A percentile compares a stretch with the other conserved stretches of the same genome.
Evolutionary conservation across 2,888 invertebrate genomes (phyloP).

Genomic region (Abrostola tripartita): DNA sequence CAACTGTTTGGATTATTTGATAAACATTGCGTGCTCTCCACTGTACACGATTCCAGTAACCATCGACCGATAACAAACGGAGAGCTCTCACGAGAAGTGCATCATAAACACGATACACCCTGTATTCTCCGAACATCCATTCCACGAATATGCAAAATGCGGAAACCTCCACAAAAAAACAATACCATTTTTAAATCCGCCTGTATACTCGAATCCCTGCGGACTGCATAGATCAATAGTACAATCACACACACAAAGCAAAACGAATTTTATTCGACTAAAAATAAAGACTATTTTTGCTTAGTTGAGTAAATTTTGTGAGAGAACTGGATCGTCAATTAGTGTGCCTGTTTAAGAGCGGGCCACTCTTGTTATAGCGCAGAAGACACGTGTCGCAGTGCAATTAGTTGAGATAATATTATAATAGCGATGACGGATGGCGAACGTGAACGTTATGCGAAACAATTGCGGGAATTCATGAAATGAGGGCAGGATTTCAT

Average conservation of each 20-base stretch:
- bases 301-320: constrained; percentile 51
- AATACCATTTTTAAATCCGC: constrained; percentile 60
- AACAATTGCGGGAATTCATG: constrained; percentile 36
- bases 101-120: constrained; percentile 41
- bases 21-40: too few relatives aligned
- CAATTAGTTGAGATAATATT: constrained; percentile 55
- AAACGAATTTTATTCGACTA: constrained; percentile 50
- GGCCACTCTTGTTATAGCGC: constrained; percentile 58
- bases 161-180: constrained; percentile 40
- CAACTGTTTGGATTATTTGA: too few relatives aligned
- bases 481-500: constrained; percentile 13
- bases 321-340: constrained; percentile 70
- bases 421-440: constrained; percentile 38
- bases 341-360: constrained; percentile 67
- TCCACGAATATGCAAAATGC: constrained; percentile 41
- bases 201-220: constrained; percentile 67
- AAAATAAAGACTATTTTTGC: constrained; percentile 53
- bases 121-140: constrained; percentile 39
- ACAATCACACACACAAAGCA: constrained; percentile 44
- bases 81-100: constrained; percentile 12
- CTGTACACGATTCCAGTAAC: constrained; percentile 6
- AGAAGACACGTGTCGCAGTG: constrained; percentile 55
- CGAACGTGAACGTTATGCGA: constrained; percentile 10
- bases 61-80: constrained; percentile 3
- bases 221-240: constrained; percentile 68